A percentile compares a stretch with the other conserved stretches of the same genome.
phyloP scores from a whole-genome alignment of 2,113 vertebrate species.

The Myiopsitta monachus region DNA sequence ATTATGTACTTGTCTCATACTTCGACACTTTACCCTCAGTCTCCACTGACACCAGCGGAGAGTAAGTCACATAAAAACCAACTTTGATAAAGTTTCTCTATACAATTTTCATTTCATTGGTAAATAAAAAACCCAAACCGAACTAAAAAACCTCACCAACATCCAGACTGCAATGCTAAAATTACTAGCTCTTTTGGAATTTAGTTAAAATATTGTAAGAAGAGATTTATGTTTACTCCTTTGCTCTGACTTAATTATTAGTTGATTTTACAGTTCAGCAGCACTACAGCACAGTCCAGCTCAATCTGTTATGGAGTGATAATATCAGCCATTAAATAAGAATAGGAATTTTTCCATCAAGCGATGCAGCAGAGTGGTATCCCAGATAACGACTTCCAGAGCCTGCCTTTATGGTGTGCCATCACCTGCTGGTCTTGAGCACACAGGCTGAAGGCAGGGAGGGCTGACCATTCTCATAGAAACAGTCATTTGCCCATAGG shows the following conservation, averaged over 20 bases:
- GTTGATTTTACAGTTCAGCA: background rate
- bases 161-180: background rate
- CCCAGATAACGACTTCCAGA: background rate
- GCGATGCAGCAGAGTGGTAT: fast-evolving
- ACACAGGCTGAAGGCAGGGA: background rate
- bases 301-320: background rate
- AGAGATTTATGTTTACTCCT: background rate
- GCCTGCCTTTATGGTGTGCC: background rate
- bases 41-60: background rate
- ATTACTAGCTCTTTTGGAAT: background rate
- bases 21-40: background rate
- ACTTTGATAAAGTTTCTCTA: background rate
- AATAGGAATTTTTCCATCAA: background rate
- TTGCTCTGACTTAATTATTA: background rate
- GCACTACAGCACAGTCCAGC: fast-evolving
- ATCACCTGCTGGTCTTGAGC: background rate
- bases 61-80: background rate
- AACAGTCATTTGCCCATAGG: background rate
- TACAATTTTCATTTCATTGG: background rate
- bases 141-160: background rate
- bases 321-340: background rate
- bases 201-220: background rate
- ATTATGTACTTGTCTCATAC: background rate
- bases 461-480: background rate
- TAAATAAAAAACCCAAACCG: background rate